Evolutionary conservation across 1,140 invertebrate genomes (phyloP).

Genomic region (Drosophila biarmipes): DNA sequence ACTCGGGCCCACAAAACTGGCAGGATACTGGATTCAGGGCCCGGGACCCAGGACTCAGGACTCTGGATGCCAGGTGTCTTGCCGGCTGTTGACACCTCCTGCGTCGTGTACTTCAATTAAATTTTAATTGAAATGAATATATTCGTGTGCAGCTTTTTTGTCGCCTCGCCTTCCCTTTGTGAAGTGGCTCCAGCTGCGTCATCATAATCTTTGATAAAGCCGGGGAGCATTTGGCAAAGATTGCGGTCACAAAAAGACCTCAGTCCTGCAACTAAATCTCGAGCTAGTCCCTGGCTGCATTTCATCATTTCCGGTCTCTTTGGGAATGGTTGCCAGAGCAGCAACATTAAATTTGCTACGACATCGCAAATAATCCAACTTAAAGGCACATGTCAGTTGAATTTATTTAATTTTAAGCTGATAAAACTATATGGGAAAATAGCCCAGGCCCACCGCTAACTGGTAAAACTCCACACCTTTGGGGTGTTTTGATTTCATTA

Average conservation of each 20-base stretch:
- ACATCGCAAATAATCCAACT: neutral
- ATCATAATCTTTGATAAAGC: slow-evolving; percentile 55
- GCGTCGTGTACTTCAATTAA: slow-evolving; percentile 78
- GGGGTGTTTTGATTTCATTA: slow-evolving; percentile 36
- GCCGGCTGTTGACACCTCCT: slow-evolving; percentile 50
- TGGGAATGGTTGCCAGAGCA: neutral
- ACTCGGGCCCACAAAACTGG: slow-evolving; percentile 22
- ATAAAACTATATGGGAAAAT: neutral
- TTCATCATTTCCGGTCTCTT: neutral
- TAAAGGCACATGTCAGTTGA: neutral
- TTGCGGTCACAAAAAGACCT: slow-evolving; percentile 19
- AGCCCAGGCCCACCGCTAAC: neutral
- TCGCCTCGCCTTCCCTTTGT: slow-evolving; percentile 31
- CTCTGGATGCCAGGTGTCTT: slow-evolving; percentile 33
- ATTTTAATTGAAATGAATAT: slow-evolving; percentile 81
- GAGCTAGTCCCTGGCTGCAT: neutral
- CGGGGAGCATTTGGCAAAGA: neutral
- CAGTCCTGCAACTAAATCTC: slow-evolving; percentile 8
- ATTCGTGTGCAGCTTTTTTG: slow-evolving; percentile 52
- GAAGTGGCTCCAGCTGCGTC: slow-evolving; percentile 53
- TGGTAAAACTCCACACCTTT: slow-evolving; percentile 6
- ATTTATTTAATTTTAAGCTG: slow-evolving; percentile 14
- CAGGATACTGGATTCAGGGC: slow-evolving; percentile 5
- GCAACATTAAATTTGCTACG: neutral
- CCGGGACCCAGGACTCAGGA: slow-evolving; percentile 3